Base-by-base conservation (phyloP, 1,140 invertebrate genomes). In the Neodiprion fabricii region DNA sequence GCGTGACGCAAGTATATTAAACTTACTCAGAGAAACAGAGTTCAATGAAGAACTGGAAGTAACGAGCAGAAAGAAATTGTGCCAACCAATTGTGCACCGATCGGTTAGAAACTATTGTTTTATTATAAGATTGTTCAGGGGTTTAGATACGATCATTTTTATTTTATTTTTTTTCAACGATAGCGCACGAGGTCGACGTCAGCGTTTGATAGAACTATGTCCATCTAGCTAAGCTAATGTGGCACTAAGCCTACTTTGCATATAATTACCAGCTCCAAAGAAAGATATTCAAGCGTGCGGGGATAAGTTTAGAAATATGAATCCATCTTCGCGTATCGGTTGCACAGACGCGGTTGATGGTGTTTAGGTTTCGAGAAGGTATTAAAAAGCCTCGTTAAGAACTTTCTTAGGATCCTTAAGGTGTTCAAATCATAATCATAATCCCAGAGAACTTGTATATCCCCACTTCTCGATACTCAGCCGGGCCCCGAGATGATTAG, bases 241-340 rank as follows among this genome's bases (percentile, higher is more conserved):
- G 53, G 53, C 11, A 61, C 53, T 61, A 61, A 61, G 53, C 53
- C 53, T 61, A 14, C 53, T 61, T 61, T 61, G 7, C 53, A 61
- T 61, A 61, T 61, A 61, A 61, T 61, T 61, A 61, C n/a, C 53
- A 12, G n/a, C 11, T 61, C 53, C 7, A 61, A 17, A 61, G 53
- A 40, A 40, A 61, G n/a, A 61, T 61, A 61, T 61, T 61, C 53
- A 61, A 61, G 53, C 53, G 53, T 61, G 53, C 53, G 53, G 11
- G 53, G 9, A 61, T 14, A 61, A 9, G 53, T 17, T 17, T 61
- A 9, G 53, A 9, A 61, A 17, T 61, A 14, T 14, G 28, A 17
- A 61, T 61, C 53, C 53, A 5, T 40, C 28, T 40, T 40, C 5
- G 28, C 28, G 28, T 40, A 40, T 61, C n/a, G 53, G 28, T 40